Evolutionary conservation across 2,888 invertebrate species (phyloP).

Genomic region (Parnassius smintheus): DNA sequence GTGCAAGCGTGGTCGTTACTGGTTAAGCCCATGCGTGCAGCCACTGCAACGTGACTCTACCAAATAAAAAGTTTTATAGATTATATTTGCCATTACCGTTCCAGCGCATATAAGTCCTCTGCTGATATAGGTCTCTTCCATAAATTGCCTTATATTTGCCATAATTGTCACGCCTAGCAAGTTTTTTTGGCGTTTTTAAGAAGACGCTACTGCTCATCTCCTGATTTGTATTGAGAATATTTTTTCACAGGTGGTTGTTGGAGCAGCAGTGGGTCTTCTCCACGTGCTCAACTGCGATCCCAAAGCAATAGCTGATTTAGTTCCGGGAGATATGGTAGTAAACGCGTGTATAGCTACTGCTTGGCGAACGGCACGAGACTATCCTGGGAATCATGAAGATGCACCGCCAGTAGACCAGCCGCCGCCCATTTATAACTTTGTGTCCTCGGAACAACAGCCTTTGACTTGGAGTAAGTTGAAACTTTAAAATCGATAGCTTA

Average conservation of each 20-base stretch:
- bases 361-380: conserved; percentile 78
- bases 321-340: conserved; percentile 90
- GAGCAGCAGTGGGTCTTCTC: conserved; percentile 86
- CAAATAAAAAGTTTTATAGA: too few species aligned
- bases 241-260: conserved; percentile 67
- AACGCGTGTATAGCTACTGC: conserved; percentile 86
- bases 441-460: conserved; percentile 89
- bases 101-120: too few species aligned
- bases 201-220: too few species aligned
- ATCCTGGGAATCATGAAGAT: conserved; percentile 59
- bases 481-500: too few species aligned
- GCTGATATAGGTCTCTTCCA: too few species aligned
- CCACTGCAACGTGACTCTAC: too few species aligned
- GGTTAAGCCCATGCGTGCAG: too few species aligned
- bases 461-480: conserved; percentile 85
- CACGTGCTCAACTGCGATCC: conserved; percentile 85
- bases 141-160: too few species aligned
- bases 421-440: conserved; percentile 89
- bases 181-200: neutral
- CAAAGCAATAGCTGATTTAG: conserved; percentile 84
- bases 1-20: too few species aligned
- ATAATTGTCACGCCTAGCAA: neutral
- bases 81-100: too few species aligned
- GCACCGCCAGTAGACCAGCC: conserved; percentile 57
- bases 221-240: neutral